Conservation (phyloP, 2,888 invertebrate species). For the Tiliacea citrago region DNA sequence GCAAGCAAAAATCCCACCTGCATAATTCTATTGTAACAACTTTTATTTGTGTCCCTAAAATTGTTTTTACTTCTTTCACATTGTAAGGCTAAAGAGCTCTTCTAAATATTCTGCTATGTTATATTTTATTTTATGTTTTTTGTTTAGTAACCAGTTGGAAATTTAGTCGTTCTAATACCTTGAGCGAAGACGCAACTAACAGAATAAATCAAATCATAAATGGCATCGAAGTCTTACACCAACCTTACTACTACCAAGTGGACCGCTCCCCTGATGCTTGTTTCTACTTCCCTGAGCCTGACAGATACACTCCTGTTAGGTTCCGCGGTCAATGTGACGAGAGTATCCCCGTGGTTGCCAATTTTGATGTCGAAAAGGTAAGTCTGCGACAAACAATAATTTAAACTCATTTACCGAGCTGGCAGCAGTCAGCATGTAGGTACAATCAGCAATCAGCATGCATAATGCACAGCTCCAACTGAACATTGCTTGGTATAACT, state of each 20-base stretch:
- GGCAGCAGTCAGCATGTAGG: background rate
- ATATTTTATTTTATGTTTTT: constrained; percentile 10
- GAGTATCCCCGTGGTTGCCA: constrained; percentile 44
- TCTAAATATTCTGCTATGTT: no score
- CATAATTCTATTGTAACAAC: background rate
- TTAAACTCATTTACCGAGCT: background rate
- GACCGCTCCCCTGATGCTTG: constrained; percentile 68
- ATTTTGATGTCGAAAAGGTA: constrained; percentile 61
- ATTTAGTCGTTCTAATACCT: constrained; percentile 71
- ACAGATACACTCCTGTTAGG: constrained; percentile 39
- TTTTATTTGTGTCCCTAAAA: background rate
- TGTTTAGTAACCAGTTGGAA: constrained; percentile 79
- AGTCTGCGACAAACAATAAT: constrained; percentile 2
- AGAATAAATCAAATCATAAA: constrained; percentile 69
- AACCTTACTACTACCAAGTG: constrained; percentile 69
- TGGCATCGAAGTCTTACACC: constrained; percentile 69
- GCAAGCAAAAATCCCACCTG: background rate
- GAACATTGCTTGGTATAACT: background rate
- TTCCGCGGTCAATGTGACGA: constrained; percentile 62
- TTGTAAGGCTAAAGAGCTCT: no score
- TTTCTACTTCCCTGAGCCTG: constrained; percentile 63
- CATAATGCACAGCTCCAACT: background rate
- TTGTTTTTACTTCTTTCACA: background rate
- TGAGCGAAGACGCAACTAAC: constrained; percentile 62
- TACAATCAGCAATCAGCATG: background rate